Percentiles rank a stretch among this genome's conserved stretches.
These are phyloP conservation scores for Stictocephala bisonia DNA, from an alignment of 2,888 invertebrate species.

Conservation along the genomic window DNA sequence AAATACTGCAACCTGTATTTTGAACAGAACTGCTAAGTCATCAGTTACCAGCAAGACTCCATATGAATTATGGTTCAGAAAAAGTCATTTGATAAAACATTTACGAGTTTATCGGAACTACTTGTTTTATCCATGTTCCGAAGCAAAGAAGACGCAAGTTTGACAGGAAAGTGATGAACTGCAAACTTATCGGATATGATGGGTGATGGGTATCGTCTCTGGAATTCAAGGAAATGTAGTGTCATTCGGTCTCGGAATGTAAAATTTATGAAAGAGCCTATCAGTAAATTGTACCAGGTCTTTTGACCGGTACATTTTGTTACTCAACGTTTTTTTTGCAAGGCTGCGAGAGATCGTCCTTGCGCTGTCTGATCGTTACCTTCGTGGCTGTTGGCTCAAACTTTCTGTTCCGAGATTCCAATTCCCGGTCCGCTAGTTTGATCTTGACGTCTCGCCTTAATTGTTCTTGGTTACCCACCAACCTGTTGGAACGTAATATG, in stretches of 20 bases:
- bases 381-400: too few relatives aligned
- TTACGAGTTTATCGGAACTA: slow-evolving; percentile 34
- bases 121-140: slow-evolving; percentile 54
- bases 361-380: too few relatives aligned
- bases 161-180: slow-evolving; percentile 58
- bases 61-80: slow-evolving; percentile 58
- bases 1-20: slow-evolving; percentile 49
- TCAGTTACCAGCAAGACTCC: slow-evolving; percentile 55
- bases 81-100: slow-evolving; percentile 48
- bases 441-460: too few relatives aligned
- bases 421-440: too few relatives aligned
- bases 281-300: too few relatives aligned
- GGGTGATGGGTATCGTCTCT: slow-evolving; percentile 16
- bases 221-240: slow-evolving; percentile 19
- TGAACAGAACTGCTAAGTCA: slow-evolving; percentile 53
- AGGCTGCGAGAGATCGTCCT: too few relatives aligned
- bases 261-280: too few relatives aligned
- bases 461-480: too few relatives aligned
- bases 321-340: too few relatives aligned
- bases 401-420: too few relatives aligned
- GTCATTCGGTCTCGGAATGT: slow-evolving; percentile 3
- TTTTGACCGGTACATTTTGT: too few relatives aligned
- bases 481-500: too few relatives aligned
- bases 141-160: slow-evolving; percentile 57
- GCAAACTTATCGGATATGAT: slow-evolving; percentile 48